phyloP scores from a whole-genome alignment of 2,113 vertebrate species.

The Lichenostomus cassidix region DNA sequence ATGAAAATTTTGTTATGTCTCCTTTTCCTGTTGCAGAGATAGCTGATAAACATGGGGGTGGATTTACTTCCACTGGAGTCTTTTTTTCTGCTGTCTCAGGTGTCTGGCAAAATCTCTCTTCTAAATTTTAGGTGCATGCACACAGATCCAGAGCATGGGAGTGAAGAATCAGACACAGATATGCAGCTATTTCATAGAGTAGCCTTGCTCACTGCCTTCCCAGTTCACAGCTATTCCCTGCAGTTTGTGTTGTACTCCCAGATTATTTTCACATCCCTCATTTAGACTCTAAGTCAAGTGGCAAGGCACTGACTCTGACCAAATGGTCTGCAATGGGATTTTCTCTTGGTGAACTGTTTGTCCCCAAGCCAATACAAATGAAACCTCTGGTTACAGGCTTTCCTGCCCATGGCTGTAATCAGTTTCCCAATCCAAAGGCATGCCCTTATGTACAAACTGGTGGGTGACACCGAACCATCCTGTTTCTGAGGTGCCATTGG shows the following conservation, averaged over 20 bases:
- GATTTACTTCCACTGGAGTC: not conserved
- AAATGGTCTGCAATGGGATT: not conserved
- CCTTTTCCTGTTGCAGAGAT: not conserved
- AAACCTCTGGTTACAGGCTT: not conserved
- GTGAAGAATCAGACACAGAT: not conserved
- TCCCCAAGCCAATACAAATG: not conserved
- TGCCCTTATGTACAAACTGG: not conserved
- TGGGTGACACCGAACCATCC: not conserved
- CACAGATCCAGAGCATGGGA: not conserved
- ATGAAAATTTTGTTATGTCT: not conserved
- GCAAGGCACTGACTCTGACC: not conserved
- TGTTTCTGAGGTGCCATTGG: not conserved
- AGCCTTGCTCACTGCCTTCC: not conserved
- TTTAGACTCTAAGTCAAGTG: fast-evolving
- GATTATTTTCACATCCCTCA: not conserved
- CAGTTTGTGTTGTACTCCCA: not conserved
- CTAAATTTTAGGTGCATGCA: not conserved
- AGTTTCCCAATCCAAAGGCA: not conserved
- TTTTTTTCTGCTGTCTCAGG: not conserved
- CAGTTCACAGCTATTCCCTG: not conserved
- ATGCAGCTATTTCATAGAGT: fast-evolving
- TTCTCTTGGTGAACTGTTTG: not conserved
- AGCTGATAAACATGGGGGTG: not conserved
- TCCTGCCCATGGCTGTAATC: fast-evolving
- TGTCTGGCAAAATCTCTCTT: not conserved